phyloP scores from a whole-genome alignment of 2,797 vertebrate species.

The Premnoplex brunnescens region DNA sequence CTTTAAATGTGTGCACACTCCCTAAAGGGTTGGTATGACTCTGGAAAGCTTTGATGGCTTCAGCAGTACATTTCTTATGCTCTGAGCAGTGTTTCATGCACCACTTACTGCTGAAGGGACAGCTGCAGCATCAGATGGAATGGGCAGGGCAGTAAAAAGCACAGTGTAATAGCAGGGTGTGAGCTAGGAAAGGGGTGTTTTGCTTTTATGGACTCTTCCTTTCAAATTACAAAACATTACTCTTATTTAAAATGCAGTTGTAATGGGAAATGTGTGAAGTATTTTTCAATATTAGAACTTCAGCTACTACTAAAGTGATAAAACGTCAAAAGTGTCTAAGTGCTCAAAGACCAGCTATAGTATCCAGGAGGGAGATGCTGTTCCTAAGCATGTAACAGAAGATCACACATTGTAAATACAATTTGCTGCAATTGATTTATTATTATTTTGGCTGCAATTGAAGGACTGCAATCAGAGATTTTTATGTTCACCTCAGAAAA shows the following conservation, averaged over 20 bases:
- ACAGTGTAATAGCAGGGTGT: not conserved
- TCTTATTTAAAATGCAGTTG: not conserved
- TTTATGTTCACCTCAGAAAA: not conserved
- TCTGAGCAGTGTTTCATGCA: not conserved
- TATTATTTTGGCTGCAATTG: not conserved
- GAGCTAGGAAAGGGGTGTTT: not conserved
- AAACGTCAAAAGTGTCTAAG: not conserved
- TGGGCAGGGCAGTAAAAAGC: not conserved
- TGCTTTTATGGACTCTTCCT: not conserved
- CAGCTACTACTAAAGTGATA: not conserved
- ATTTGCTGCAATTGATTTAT: not conserved
- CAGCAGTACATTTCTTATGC: not conserved
- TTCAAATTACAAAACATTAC: not conserved
- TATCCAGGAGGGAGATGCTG: not conserved
- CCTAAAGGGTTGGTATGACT: not conserved
- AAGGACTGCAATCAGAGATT: not conserved
- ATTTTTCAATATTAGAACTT: not conserved
- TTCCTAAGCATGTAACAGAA: not conserved
- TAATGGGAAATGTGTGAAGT: not conserved
- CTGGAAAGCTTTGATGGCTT: not conserved
- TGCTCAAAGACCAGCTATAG: not conserved
- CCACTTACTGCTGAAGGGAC: not conserved
- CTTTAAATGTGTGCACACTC: accelerated
- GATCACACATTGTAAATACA: not conserved
- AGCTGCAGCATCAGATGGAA: accelerated